Evolutionary conservation across 2,888 invertebrate genomes (phyloP).

Genomic region (Chloroclysta siterata): DNA sequence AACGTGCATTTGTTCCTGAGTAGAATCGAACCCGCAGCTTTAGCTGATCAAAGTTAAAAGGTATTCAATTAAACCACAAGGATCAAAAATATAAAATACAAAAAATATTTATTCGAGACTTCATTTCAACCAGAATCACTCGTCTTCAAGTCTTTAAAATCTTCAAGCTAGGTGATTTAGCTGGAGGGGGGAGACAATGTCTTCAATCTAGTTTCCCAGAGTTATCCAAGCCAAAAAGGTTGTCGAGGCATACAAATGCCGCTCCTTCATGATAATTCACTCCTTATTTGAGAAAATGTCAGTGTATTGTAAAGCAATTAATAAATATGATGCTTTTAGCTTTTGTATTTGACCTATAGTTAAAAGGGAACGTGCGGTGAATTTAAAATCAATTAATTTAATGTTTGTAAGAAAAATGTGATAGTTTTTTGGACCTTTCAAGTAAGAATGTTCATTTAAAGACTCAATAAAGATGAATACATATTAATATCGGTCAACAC

Average conservation of each 20-base stretch:
- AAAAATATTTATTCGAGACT: too few species aligned
- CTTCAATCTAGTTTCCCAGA: too few species aligned
- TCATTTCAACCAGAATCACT: too few species aligned
- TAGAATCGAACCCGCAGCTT: background rate
- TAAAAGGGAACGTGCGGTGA: conserved; percentile 16
- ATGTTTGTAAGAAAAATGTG: background rate
- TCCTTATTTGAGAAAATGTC: background rate
- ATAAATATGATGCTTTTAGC: background rate
- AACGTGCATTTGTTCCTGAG: too few species aligned
- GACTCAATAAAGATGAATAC: conserved; percentile 17
- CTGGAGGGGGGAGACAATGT: too few species aligned
- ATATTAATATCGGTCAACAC: conserved; percentile 8
- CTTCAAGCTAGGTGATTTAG: too few species aligned
- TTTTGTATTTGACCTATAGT: conserved; percentile 21
- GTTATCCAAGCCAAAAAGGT: too few species aligned
- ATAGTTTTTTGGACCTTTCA: conserved; percentile 8
- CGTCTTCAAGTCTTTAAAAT: too few species aligned
- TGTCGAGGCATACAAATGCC: too few species aligned
- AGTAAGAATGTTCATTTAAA: conserved; percentile 20
- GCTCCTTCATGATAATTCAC: background rate
- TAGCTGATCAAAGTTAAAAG: too few species aligned
- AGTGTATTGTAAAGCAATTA: conserved; percentile 6
- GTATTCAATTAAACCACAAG: too few species aligned
- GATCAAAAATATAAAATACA: too few species aligned
- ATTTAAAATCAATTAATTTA: conserved; percentile 13